phyloP scores from a whole-genome alignment of 2,888 invertebrate genomes.

The Thecocarcelia acutangulata region DNA sequence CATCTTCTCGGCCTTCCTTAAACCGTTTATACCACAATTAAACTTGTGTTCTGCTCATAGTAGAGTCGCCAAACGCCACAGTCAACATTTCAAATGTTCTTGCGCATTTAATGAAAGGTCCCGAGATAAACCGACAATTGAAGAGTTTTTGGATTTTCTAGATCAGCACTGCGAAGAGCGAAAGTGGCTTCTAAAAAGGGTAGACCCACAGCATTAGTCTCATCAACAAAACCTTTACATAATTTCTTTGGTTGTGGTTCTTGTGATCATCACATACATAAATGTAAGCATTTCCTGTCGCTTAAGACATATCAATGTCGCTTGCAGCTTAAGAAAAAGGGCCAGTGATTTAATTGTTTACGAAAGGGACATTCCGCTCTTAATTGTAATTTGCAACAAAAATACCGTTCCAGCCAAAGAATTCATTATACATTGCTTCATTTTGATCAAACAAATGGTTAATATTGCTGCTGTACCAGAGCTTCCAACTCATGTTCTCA shows the following conservation, averaged over 20 bases:
- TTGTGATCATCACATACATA: background rate
- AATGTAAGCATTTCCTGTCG: conserved; percentile 28
- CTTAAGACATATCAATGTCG: conserved; percentile 13
- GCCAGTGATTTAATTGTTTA: conserved; percentile 21
- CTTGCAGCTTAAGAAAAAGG: background rate
- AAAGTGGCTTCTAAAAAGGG: background rate
- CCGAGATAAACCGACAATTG: background rate
- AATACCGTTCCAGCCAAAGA: conserved; percentile 8
- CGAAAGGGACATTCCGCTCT: background rate
- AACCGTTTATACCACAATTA: too few species aligned
- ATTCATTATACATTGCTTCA: background rate
- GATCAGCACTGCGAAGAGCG: background rate
- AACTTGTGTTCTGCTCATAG: too few species aligned
- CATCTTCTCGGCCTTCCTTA: too few species aligned
- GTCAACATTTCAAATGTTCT: too few species aligned
- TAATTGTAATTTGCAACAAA: conserved; percentile 4
- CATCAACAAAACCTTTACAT: background rate
- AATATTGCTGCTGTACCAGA: too few species aligned
- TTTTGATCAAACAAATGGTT: too few species aligned
- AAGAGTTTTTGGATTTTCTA: conserved; percentile 6
- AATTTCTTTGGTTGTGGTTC: conserved; percentile 10
- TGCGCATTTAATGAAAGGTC: too few species aligned
- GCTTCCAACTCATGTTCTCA: background rate
- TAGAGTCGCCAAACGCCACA: too few species aligned
- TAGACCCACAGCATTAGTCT: conserved; percentile 3